phyloP scores from a whole-genome alignment of 1,140 invertebrate genomes.

The Sinella curviseta region DNA sequence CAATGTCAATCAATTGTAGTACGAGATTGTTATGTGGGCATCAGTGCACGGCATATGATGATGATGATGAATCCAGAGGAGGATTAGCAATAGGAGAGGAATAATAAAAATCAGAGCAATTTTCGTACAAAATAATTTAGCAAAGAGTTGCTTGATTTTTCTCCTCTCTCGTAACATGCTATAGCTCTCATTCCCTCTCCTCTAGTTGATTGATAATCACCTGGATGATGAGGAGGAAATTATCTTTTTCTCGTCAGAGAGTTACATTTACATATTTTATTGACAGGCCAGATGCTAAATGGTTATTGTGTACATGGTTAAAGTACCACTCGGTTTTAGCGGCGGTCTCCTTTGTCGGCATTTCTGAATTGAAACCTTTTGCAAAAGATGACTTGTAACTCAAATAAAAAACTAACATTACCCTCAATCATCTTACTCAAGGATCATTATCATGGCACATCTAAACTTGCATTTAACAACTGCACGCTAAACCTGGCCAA shows the following conservation, averaged over 20 bases:
- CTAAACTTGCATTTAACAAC: slow-evolving; percentile 23
- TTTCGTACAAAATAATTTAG: neutral
- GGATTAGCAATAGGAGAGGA: neutral
- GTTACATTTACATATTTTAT: slow-evolving; percentile 25
- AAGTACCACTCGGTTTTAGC: slow-evolving; percentile 19
- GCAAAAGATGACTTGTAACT: slow-evolving; percentile 27
- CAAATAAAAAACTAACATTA: slow-evolving; percentile 28
- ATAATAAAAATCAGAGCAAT: neutral
- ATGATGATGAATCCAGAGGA: neutral
- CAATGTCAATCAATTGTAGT: neutral
- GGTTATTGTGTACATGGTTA: slow-evolving; percentile 26
- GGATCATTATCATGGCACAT: slow-evolving; percentile 21
- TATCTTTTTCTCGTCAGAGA: slow-evolving; percentile 10
- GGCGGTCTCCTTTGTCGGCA: slow-evolving; percentile 23
- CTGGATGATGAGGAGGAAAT: slow-evolving; percentile 21
- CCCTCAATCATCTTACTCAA: slow-evolving; percentile 23
- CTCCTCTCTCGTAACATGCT: neutral
- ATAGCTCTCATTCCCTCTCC: neutral
- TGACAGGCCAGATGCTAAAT: slow-evolving; percentile 25
- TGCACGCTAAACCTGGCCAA: slow-evolving; percentile 1
- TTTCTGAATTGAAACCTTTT: slow-evolving; percentile 22
- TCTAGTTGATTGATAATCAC: slow-evolving; percentile 24
- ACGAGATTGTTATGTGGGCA: neutral
- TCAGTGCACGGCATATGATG: neutral
- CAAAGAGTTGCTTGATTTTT: neutral